Percentiles rank a stretch among this genome's conserved stretches.
These are phyloP conservation scores for Ophion ventricosus DNA, from an alignment of 2,888 invertebrate species.

Conservation along the genomic window DNA sequence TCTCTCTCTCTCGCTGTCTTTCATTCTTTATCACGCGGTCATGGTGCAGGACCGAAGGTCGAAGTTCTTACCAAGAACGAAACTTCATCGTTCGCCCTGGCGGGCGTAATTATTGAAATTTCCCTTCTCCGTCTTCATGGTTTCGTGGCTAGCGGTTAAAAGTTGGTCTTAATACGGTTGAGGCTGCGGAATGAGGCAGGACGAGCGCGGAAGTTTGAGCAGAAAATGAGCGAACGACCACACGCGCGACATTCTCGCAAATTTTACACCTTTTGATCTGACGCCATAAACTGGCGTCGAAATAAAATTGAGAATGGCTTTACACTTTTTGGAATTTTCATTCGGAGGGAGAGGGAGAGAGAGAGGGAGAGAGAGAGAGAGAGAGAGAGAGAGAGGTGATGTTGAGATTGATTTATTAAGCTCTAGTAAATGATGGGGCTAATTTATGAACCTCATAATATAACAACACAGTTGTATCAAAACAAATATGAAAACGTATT, in stretches of 20 bases:
- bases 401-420: no score
- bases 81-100: constrained; percentile 58
- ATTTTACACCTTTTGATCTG: constrained; percentile 23
- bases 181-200: constrained; percentile 18
- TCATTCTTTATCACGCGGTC: background rate
- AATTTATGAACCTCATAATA: no score
- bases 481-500: no score
- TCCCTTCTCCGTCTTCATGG: constrained; percentile 44
- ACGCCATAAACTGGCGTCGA: no score
- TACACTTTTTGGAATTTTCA: background rate
- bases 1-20: background rate
- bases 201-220: constrained; percentile 5
- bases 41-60: constrained; percentile 60
- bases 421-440: no score
- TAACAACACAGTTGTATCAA: no score
- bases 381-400: no score
- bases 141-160: constrained; percentile 55
- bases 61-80: constrained; percentile 66
- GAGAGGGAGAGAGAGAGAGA: no score
- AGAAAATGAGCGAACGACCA: constrained; percentile 45
- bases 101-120: constrained; percentile 69
- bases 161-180: constrained; percentile 58
- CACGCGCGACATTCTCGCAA: constrained; percentile 50
- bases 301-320: constrained; percentile 9
- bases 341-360: no score